Evolutionary conservation across 2,113 vertebrate genomes (phyloP).

Genomic region (Scomber japonicus): DNA sequence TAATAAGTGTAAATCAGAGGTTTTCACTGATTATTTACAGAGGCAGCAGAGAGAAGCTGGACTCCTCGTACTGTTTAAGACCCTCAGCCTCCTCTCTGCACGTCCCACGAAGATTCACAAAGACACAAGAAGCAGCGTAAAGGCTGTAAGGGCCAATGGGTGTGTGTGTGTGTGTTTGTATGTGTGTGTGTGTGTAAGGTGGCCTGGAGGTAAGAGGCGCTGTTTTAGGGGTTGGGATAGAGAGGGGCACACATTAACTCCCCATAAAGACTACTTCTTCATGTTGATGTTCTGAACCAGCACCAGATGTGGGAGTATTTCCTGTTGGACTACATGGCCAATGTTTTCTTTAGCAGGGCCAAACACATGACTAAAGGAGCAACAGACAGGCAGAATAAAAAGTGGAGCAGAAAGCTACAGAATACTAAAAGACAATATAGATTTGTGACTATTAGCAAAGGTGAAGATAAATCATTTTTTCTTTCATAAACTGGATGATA

Average conservation of each 20-base stretch:
- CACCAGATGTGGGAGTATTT: conserved; percentile 87
- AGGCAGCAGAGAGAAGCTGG: conserved; percentile 28
- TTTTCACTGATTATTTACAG: conserved; percentile 69
- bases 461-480: conserved; percentile 9
- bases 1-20: conserved; percentile 53
- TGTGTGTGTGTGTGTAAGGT: conserved; percentile 13
- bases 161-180: conserved; percentile 13
- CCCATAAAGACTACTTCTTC: conserved; percentile 79
- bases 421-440: conserved; percentile 28
- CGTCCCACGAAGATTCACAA: conserved; percentile 34
- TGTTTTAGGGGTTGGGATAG: conserved; percentile 46
- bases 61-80: conserved; percentile 14
- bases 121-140: conserved; percentile 59
- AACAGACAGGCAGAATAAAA: conserved; percentile 48
- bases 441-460: conserved; percentile 9
- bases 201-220: conserved; percentile 57
- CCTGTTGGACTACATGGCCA: conserved; percentile 77
- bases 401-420: conserved; percentile 25
- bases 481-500: conserved; percentile 2
- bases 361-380: conserved; percentile 73
- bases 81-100: neutral
- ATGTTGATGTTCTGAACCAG: conserved; percentile 84
- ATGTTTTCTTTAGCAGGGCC: conserved; percentile 81
- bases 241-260: conserved; percentile 74
- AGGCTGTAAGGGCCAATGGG: conserved; percentile 8